Base-by-base conservation (phyloP, 1,140 invertebrate species). In the Solen grandis region DNA sequence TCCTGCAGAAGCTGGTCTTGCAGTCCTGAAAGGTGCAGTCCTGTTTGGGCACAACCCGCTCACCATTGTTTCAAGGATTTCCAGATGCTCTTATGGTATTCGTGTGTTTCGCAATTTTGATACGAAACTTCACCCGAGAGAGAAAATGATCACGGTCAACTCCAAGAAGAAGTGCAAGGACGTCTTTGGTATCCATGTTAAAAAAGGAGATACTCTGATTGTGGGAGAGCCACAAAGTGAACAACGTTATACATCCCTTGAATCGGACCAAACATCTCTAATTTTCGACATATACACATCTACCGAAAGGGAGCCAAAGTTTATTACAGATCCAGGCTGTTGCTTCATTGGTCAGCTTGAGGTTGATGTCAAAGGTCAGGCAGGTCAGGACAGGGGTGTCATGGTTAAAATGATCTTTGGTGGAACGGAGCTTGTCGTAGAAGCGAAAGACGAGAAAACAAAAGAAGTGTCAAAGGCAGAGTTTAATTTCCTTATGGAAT, bases 1-100 rank as follows among this genome's bases (percentile, higher is more conserved):
- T 35, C 70, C 80, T 25, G 54, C 55, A 52, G 72, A 82, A 19
- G 62, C 70, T 35, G 72, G 63, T 0, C n/a, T n/a, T n/a, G n/a
- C n/a, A n/a, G n/a, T n/a, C n/a, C n/a, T n/a, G n/a, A n/a, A n/a
- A n/a, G n/a, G 78, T 4, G 78, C 69, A 8, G 78, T 81, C 25
- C 25, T 74, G 25, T 81, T 55, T 50, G 78, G 78, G 19, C 78
- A 81, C n/a, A 27, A 83, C 27, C 75, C 82, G 3, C 57, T 70
- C 4, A 70, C 52, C 0, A 81, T 81, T 31, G 52, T 57, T 29
- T 59, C 62, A n/a, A 50, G 78, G 14, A 29, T 81, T 19, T 59
- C 69, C 16, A 81, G 59, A 31, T 81, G 36, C 50, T 69, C 65
- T 16, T 79, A 79, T 52, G 76, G 76, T 29, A 46, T 79, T 52